Base-by-base conservation (phyloP, 2,797 vertebrate species). In the Ambastaia sidthimunki region DNA sequence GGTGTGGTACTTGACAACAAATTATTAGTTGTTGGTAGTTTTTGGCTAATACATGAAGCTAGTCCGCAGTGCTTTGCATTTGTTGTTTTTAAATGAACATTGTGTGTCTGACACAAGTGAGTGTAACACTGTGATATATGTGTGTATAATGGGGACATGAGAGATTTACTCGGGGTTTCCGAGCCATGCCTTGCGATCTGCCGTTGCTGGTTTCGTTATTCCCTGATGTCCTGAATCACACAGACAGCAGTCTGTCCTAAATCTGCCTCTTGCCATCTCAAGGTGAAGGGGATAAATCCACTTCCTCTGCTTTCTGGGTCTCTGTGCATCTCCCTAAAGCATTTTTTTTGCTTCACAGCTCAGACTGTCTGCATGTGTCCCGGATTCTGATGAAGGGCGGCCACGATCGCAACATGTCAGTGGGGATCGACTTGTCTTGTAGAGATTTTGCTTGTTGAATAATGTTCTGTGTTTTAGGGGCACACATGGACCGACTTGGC, bases 251-350 rank as follows among this genome's bases (percentile, higher is more conserved):
- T 28, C 55, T 59, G 59, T 71, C 44, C 59, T 74, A 81, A 76
- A 75, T 80, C 82, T 74, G 54, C 65, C 57, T 23, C 21, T 68
- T 78, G 75, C 71, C 69, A 74, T 81, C 75, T 85, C 84, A 82
- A 85, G 84, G 84, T 85, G 70, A 84, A 84, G 52, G 47, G 57
- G 71, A 82, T 84, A 85, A 87, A 87, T 85, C 74, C 72, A 50
- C 37, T 11, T 74, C 15, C 44, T 48, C 37, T 9, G 23, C 23
- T 55, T 37, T 74, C 67, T 50, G 44, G 54, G 68, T 60, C 47
- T 52, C 11, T 67, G 25, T 15, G 23, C 48, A 47, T 48, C 66
- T 68, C 34, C 25, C 65, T 19, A 44, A 67, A 44, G 65, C 18
- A 68, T 15, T 23, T 13, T 37, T 21, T 68, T 71, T 59, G 59